phyloP scores from a whole-genome alignment of 1,140 invertebrate genomes.

The Diprion similis region DNA sequence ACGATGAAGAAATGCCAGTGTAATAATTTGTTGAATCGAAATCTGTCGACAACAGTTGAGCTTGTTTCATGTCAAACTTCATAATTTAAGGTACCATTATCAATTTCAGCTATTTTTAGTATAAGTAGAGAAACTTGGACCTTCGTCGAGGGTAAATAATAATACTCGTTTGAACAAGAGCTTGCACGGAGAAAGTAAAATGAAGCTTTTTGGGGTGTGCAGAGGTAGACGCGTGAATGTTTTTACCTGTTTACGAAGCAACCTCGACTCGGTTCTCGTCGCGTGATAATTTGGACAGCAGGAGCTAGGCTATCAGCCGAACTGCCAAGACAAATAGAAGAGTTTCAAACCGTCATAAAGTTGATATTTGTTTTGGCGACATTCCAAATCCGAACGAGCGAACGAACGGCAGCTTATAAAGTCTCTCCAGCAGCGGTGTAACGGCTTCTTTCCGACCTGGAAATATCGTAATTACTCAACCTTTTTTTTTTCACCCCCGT shows the following conservation, averaged over 20 bases:
- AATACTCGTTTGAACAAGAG: neutral
- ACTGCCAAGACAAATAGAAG: slow-evolving; percentile 23
- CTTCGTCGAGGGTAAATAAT: too few species aligned
- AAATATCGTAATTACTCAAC: slow-evolving; percentile 31
- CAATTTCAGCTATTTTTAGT: too few species aligned
- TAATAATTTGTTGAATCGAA: neutral
- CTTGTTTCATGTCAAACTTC: too few species aligned
- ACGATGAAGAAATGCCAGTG: too few species aligned
- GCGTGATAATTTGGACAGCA: neutral
- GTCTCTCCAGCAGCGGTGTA: too few species aligned
- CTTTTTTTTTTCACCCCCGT: neutral
- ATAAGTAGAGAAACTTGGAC: neutral
- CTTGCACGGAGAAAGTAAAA: slow-evolving; percentile 13
- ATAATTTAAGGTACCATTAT: too few species aligned
- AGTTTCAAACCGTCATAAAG: slow-evolving; percentile 38
- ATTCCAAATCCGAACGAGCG: slow-evolving; percentile 35
- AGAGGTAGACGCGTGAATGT: neutral
- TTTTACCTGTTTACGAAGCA: neutral
- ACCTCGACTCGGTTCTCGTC: neutral
- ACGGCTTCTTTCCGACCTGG: too few species aligned
- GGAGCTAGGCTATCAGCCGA: neutral
- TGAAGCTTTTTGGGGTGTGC: neutral
- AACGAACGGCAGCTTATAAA: slow-evolving; percentile 6
- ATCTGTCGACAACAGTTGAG: neutral
- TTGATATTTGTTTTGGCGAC: slow-evolving; percentile 46